A percentile compares a stretch with the other conserved stretches of the same genome.
These are phyloP conservation scores for Dipodomys spectabilis DNA, from an alignment of 2,113 vertebrate genomes.

Conservation along the genomic window DNA sequence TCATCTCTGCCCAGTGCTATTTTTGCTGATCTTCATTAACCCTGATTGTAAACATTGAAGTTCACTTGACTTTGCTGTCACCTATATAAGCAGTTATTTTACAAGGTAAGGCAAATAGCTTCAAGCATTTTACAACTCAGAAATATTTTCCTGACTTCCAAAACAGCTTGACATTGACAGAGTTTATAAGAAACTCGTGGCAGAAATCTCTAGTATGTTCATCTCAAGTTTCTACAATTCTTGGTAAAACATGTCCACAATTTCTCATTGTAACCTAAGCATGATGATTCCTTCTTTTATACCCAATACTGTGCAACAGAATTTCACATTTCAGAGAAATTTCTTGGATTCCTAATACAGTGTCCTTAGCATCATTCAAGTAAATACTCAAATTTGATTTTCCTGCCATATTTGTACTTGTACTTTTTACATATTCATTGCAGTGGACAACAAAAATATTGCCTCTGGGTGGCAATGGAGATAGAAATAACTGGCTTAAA, in stretches of 20 bases:
- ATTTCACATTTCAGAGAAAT: background rate
- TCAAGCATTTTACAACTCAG: constrained; percentile 44
- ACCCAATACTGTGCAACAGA: background rate
- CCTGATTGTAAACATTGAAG: constrained; percentile 37
- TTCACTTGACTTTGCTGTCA: constrained; percentile 21
- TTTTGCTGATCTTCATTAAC: constrained; percentile 61
- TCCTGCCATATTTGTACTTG: background rate
- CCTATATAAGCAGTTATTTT: constrained; percentile 29
- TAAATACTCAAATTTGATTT: background rate
- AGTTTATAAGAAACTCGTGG: background rate
- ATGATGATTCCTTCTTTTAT: background rate
- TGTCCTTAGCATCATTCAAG: background rate
- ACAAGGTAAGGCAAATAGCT: constrained; percentile 17
- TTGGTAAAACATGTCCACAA: background rate
- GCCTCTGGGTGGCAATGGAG: background rate
- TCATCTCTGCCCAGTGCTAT: background rate
- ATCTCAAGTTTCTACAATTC: background rate
- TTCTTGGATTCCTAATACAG: background rate
- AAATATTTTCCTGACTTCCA: constrained; percentile 56
- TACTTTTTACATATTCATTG: background rate
- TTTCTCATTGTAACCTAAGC: background rate
- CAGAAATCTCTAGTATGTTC: background rate
- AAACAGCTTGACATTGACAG: background rate
- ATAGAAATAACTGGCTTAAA: background rate
- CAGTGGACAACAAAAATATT: background rate